Percentiles rank a stretch among this genome's conserved stretches.
Evolutionary conservation across 2,113 vertebrate species (phyloP).

Genomic region (Calonectris borealis): DNA sequence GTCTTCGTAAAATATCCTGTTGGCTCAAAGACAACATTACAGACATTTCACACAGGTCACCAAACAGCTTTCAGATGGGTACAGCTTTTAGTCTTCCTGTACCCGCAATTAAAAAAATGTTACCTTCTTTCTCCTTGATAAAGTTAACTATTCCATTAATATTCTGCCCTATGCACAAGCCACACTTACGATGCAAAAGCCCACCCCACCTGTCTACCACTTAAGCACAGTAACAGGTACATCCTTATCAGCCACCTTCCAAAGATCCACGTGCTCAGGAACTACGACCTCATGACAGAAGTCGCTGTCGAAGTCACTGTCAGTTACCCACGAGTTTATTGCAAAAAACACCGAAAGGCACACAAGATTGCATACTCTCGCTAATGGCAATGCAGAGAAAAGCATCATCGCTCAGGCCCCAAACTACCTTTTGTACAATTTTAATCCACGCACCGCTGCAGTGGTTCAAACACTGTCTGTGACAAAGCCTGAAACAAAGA

Average conservation of each 20-base stretch:
- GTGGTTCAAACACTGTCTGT: accelerated
- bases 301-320: neutral
- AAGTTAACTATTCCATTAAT: neutral
- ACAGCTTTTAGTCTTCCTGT: neutral
- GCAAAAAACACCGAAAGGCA: neutral
- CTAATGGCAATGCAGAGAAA: accelerated
- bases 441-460: neutral
- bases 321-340: neutral
- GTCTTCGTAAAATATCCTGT: neutral
- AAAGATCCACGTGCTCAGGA: neutral
- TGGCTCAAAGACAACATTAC: neutral
- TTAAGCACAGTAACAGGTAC: neutral
- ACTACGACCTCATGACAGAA: neutral
- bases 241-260: neutral
- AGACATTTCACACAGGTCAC: neutral
- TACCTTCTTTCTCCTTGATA: neutral
- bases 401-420: neutral
- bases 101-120: neutral
- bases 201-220: neutral
- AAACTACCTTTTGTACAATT: neutral
- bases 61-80: neutral
- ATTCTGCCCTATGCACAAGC: neutral
- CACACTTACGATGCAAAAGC: accelerated
- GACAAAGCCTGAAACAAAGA: neutral
- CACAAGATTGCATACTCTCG: neutral